A percentile compares a stretch with the other conserved stretches of the same genome.
phyloP scores from a whole-genome alignment of 2,113 vertebrate genomes.

The Grammomys dolichurus region DNA sequence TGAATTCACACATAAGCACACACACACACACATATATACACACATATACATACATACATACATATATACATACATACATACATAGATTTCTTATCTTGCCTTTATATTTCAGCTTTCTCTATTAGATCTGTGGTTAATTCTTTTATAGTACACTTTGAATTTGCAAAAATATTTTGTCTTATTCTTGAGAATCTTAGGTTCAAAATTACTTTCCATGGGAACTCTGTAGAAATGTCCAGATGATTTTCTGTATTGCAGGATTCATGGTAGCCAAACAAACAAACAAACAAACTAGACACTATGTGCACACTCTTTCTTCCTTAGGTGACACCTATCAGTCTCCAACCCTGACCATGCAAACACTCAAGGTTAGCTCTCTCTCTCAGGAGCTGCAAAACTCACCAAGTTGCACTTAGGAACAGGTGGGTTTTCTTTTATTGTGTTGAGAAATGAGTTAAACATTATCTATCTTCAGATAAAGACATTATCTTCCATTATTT shows the following conservation, averaged over 20 bases:
- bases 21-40: background rate
- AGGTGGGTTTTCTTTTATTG: background rate
- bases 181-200: conserved; percentile 23
- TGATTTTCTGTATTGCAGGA: background rate
- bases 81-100: background rate
- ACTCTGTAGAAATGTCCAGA: background rate
- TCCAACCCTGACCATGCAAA: background rate
- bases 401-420: background rate
- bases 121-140: background rate
- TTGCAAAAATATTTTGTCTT: background rate
- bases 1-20: background rate
- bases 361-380: background rate
- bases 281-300: background rate
- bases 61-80: background rate
- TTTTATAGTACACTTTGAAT: background rate
- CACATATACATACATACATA: background rate
- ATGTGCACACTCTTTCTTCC: background rate
- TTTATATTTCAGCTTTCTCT: conserved; percentile 28
- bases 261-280: background rate
- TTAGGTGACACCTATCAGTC: background rate
- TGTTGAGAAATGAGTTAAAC: background rate
- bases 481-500: conserved; percentile 44
- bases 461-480: conserved; percentile 14
- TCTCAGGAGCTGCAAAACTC: conserved; percentile 28
- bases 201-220: conserved; percentile 12